Evolutionary conservation across 2,888 invertebrate genomes (phyloP), one percentile per base, ranked within the genome.

Genomic region (Hoplodrina blanda): DNA sequence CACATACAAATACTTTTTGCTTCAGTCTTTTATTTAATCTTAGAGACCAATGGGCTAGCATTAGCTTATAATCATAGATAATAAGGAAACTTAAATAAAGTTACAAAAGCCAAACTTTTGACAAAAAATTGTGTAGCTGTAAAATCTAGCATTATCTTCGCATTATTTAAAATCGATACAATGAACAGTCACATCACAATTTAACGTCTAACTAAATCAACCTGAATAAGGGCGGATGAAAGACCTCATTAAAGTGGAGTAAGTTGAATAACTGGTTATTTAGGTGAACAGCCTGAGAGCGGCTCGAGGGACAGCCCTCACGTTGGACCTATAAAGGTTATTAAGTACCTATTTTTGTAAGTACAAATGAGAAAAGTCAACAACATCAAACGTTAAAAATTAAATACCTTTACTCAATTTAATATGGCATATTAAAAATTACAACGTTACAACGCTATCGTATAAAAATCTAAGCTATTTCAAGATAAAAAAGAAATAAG

Each of bases 261-360:
- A 65, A 67, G 63, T 76, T 46, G 75, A 57, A 62, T 33, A 78
- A 80, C 81, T 70, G 60, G 78, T 76, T 78, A 65, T 65, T 75
- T 56, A 49, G 59, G 62, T 76, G 67, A 80, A 78, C 56, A 76
- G 20, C 71, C 71, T 56, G 62, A 56, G 65, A 30, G 49, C 30
- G 17, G 15, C 37, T 59, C 11, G 37, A 65, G 52, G 57, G 30
- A 30, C 37, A 75, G 41, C 53, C 46, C 37, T 61, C 49, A 33
- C 10, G 25, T n/a, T 25, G 60, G 11, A 63, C 33, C 54, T 53
- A 59, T 44, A 44, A 33, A 59, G 57, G 49, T 33, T 74, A 74
- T 65, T 49, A 44, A 53, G 37, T 37, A 37, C 37, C 7, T 37
- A 37, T 37, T 37, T 37, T 37, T 37, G 7, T 37, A 37, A 6